Evolutionary conservation across 2,797 vertebrate genomes (phyloP).

Genomic region (Heterohyrax brucei): DNA sequence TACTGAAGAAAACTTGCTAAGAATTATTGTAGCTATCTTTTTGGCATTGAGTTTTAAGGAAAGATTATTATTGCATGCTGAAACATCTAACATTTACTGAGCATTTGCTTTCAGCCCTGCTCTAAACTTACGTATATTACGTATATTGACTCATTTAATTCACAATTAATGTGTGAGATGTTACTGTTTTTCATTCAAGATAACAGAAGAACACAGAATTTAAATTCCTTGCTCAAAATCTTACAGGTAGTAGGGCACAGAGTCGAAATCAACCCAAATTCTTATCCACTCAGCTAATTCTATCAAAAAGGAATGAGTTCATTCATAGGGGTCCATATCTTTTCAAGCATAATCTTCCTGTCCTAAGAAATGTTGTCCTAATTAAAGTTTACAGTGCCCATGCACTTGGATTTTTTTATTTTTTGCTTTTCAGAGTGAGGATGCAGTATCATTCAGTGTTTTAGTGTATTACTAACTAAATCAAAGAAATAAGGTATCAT

Average conservation of each 20-base stretch:
- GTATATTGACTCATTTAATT: background rate
- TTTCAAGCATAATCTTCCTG: slow-evolving; percentile 5
- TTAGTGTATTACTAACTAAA: background rate
- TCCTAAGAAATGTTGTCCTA: background rate
- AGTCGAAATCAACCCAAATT: background rate
- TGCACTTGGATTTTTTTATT: background rate
- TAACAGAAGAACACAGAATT: background rate
- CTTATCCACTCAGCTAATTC: background rate
- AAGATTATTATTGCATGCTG: background rate
- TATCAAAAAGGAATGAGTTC: background rate
- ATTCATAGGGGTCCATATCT: background rate
- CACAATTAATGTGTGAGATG: background rate
- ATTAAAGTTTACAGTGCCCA: background rate
- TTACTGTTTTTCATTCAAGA: background rate
- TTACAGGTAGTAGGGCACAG: background rate
- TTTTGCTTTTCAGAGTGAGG: slow-evolving; percentile 16
- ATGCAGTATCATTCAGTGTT: background rate
- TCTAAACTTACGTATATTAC: background rate
- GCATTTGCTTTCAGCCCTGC: background rate
- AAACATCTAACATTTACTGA: background rate
- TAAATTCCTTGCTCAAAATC: slow-evolving; percentile 39
- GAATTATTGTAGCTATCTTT: background rate
- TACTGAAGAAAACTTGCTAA: background rate
- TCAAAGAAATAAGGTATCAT: background rate
- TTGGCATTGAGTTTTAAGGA: background rate